Conservation (phyloP, 1,140 invertebrate species). For the Ceratoteleas bidentatus region DNA sequence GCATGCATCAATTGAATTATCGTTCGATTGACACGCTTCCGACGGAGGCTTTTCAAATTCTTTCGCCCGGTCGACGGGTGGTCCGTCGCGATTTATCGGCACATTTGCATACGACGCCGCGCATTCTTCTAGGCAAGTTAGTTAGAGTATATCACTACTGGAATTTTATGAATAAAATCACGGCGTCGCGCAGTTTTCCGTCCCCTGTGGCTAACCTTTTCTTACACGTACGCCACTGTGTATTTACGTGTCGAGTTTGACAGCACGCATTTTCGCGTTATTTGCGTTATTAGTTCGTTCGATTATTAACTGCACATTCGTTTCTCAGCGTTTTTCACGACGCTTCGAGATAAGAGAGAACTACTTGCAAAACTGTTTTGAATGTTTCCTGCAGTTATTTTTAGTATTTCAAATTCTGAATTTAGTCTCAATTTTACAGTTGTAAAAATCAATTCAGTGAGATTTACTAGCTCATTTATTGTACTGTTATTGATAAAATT, state of each 20-base stretch:
- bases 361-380: too few relatives aligned
- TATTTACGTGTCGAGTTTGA: conserved; percentile 41
- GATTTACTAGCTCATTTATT: too few relatives aligned
- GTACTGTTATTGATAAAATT: too few relatives aligned
- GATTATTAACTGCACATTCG: conserved; percentile 7
- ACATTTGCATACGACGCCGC: conserved; percentile 75
- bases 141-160: conserved; percentile 61
- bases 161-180: conserved; percentile 61
- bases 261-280: conserved; percentile 26
- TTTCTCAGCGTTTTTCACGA: not conserved
- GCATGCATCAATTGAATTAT: conserved; percentile 78
- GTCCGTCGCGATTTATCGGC: conserved; percentile 71
- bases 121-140: conserved; percentile 72
- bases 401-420: too few relatives aligned
- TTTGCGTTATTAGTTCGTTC: conserved; percentile 25
- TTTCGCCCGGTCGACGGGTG: conserved; percentile 70
- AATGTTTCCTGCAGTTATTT: too few relatives aligned
- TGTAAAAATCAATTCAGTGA: too few relatives aligned
- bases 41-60: conserved; percentile 75
- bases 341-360: too few relatives aligned
- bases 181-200: conserved; percentile 48
- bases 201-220: conserved; percentile 61
- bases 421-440: too few relatives aligned
- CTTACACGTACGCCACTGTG: conserved; percentile 31
- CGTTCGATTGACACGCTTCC: conserved; percentile 76